Evolutionary conservation across 2,888 invertebrate genomes (phyloP).

Genomic region (Chydorus sphaericus): DNA sequence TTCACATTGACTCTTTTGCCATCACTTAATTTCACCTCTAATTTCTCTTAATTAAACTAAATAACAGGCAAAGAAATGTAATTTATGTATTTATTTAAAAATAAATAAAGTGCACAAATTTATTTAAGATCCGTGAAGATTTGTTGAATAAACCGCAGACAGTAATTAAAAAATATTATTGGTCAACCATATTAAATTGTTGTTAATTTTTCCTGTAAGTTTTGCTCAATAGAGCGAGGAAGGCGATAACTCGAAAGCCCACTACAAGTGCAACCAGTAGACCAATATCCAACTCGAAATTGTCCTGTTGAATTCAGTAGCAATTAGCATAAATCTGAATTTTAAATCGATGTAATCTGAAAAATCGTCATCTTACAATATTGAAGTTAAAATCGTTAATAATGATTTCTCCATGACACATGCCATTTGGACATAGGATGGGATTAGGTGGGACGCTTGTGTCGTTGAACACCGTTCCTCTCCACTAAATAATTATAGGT

Average conservation of each 20-base stretch:
- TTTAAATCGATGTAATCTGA: not conserved
- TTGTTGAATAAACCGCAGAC: too few species aligned
- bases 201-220: conserved; percentile 44
- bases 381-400: conserved; percentile 62
- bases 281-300: conserved; percentile 54
- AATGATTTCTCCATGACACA: conserved; percentile 46
- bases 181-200: too few species aligned
- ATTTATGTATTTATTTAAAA: too few species aligned
- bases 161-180: too few species aligned
- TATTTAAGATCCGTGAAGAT: too few species aligned
- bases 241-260: conserved; percentile 59
- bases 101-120: too few species aligned
- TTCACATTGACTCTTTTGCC: too few species aligned
- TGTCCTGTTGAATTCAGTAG: conserved; percentile 36
- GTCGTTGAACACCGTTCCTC: not conserved
- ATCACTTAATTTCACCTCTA: too few species aligned
- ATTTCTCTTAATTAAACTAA: too few species aligned
- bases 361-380: conserved; percentile 47
- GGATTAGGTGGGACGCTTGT: too few species aligned
- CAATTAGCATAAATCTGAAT: not conserved
- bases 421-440: not conserved
- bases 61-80: too few species aligned
- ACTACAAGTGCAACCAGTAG: conserved; percentile 53
- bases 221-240: conserved; percentile 52
- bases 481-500: too few species aligned